Percentiles rank a stretch among this genome's conserved stretches.
Conservation (phyloP, 2,113 vertebrate species). For the Dicerorhinus sumatrensis region DNA sequence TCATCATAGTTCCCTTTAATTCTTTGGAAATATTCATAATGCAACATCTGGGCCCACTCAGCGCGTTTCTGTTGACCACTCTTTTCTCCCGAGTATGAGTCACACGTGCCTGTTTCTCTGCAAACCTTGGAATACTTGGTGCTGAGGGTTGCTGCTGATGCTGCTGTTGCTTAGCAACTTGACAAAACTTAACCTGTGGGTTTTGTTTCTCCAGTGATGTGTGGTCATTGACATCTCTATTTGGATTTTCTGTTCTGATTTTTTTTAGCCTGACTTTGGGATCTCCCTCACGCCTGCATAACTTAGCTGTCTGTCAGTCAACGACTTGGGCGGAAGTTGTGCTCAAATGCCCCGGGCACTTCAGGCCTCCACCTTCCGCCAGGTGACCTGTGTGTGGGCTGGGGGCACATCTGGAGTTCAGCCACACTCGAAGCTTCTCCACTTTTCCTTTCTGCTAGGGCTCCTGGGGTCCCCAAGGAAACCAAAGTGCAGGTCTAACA, state of each 20-base stretch:
- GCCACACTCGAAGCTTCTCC: not conserved
- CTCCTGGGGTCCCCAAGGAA: not conserved
- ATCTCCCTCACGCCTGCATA: not conserved
- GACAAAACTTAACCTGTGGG: not conserved
- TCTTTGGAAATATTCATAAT: not conserved
- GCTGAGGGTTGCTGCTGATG: not conserved
- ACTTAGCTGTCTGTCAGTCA: not conserved
- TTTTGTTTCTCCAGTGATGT: not conserved
- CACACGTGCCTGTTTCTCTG: not conserved
- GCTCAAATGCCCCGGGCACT: not conserved
- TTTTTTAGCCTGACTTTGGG: not conserved
- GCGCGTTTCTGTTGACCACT: not conserved
- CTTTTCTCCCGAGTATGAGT: not conserved
- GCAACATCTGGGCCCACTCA: not conserved
- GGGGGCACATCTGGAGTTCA: not conserved
- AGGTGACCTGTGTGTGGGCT: not conserved
- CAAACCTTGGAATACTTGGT: not conserved
- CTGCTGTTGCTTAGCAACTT: not conserved
- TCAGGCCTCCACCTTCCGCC: not conserved
- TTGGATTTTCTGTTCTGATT: not conserved
- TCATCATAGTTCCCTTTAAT: not conserved
- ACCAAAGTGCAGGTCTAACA: conserved; percentile 73
- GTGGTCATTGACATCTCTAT: not conserved
- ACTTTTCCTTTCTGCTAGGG: not conserved
- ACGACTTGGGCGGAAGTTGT: not conserved